Conservation (phyloP, 1,140 invertebrate species). For the Thereuonema tuberculata region DNA sequence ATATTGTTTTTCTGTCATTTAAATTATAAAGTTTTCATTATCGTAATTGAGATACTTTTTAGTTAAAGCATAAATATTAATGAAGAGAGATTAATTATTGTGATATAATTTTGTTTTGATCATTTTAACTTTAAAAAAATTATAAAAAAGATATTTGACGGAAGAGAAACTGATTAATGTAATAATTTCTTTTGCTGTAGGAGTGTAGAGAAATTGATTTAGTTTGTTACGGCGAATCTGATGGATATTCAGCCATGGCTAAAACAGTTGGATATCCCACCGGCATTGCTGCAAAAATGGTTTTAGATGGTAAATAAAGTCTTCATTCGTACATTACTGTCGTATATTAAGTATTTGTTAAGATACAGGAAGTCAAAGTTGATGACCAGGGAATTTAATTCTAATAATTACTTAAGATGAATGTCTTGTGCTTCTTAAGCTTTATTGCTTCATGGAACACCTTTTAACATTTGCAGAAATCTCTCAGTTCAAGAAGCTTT, state of each 20-base stretch:
- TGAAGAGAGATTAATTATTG: neutral
- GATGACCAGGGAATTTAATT: neutral
- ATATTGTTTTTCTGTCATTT: no score
- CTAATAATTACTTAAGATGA: no score
- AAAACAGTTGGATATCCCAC: slow-evolving; percentile 91
- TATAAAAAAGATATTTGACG: no score
- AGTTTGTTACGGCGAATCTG: slow-evolving; percentile 75
- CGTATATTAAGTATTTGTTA: slow-evolving; percentile 7
- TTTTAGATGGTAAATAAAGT: slow-evolving; percentile 65
- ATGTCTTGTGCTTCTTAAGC: no score
- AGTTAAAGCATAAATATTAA: slow-evolving; percentile 6
- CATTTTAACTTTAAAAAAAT: no score
- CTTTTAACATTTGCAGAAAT: no score
- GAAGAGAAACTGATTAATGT: no score
- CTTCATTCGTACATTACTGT: neutral
- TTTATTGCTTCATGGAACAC: no score
- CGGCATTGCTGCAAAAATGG: slow-evolving; percentile 94
- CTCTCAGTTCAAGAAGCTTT: no score
- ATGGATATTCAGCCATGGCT: slow-evolving; percentile 91
- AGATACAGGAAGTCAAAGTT: neutral
- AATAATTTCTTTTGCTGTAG: slow-evolving; percentile 22
- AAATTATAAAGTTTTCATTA: no score
- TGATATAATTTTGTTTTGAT: slow-evolving; percentile 1
- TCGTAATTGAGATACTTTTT: no score
- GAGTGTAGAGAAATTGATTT: slow-evolving; percentile 82